Conservation (phyloP, 1,140 invertebrate species). For the Amphibalanus amphitrite region DNA sequence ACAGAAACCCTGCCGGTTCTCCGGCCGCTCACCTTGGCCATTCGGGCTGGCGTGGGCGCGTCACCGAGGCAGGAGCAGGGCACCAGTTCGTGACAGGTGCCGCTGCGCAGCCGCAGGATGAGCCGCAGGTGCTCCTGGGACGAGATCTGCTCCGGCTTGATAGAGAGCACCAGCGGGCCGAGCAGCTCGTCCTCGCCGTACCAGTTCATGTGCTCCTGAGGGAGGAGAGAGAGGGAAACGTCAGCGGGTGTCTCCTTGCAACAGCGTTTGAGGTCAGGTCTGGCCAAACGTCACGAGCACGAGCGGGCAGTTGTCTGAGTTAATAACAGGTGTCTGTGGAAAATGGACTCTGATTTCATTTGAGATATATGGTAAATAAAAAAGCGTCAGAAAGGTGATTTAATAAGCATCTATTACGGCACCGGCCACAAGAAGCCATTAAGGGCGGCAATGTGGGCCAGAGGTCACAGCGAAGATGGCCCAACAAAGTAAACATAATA, state of each 20-base stretch:
- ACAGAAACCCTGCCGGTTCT: too few species aligned
- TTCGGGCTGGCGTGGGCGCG: conserved; percentile 55
- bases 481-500: too few species aligned
- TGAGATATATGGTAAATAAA: too few species aligned
- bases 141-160: conserved; percentile 70
- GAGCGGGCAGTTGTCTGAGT: conserved; percentile 1
- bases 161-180: conserved; percentile 75
- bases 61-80: conserved; percentile 47
- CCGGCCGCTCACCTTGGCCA: conserved; percentile 64
- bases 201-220: conserved; percentile 86
- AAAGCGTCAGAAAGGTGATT: too few species aligned
- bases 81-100: conserved; percentile 68
- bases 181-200: conserved; percentile 64
- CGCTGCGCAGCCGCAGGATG: conserved; percentile 55
- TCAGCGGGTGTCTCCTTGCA: not conserved
- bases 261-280: not conserved
- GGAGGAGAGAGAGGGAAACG: conserved; percentile 22
- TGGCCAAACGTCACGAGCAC: too few species aligned
- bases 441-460: too few species aligned
- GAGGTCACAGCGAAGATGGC: too few species aligned
- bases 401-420: too few species aligned
- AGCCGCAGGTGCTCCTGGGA: conserved; percentile 56
- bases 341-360: too few species aligned
- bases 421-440: too few species aligned
- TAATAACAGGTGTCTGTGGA: not conserved